Base-by-base conservation (phyloP, 2,888 invertebrate species). In the Heteropelma amictum region DNA sequence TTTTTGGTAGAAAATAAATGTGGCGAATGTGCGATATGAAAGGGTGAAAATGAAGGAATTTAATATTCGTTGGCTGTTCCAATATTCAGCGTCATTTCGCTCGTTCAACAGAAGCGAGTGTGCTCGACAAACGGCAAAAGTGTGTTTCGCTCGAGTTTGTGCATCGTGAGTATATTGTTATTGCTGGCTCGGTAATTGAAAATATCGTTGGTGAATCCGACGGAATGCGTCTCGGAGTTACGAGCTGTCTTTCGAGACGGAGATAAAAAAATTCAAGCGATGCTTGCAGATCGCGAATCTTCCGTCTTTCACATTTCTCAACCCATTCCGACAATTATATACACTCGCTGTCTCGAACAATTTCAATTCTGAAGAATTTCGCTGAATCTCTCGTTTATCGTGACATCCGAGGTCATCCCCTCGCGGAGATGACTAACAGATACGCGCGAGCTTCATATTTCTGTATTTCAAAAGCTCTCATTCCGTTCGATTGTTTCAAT, bases 171-270 rank as follows among this genome's bases (percentile, higher is more conserved):
- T 42, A 45, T 30, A 61, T 12, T 38, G 65, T 21, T 21, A 54
- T 54, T 54, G 40, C 63, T 19, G 19, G 54, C 33, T 51, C 28
- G 45, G 63, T 73, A 68, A 73, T 73, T 73, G 72, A 73, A 73
- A 73, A 63, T 73, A 63, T 68, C 54, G 72, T 49, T 54, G 72
- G 28, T 56, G 28, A 61, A 61, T 56, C 47, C 49, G 45, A 54
- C 30, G 72, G 72, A 68, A 73, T 73, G 68, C 61, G 28, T 49
- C 54, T 23, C 33, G 61, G 61, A 61, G 61, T 68, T 68, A 68
- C 56, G 68, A 73, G 56, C 61, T 56, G 54, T 63, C 53, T 60
- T 23, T 49, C 14, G 35, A 33, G 30, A 38, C 30, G 21, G 26
- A 19, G 12, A 33, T 17, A 7, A 35, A 61, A 23, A 30, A 51